These are phyloP conservation scores for Spheniscus mendiculus DNA, from an alignment of 2,113 vertebrate species.

Conservation along the genomic window DNA sequence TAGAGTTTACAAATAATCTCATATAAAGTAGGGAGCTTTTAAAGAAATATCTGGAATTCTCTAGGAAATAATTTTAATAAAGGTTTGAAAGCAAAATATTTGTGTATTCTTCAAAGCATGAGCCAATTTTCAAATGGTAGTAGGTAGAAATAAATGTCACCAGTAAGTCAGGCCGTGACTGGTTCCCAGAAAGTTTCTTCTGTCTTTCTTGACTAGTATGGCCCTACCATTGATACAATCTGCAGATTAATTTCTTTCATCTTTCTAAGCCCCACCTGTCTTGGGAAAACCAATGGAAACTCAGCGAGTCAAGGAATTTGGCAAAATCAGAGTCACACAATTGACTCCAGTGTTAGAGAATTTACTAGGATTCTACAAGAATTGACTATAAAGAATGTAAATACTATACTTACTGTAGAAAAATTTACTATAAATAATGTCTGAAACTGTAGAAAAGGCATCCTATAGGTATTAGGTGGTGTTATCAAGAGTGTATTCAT, in stretches of 20 bases:
- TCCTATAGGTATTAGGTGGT: neutral
- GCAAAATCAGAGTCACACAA: neutral
- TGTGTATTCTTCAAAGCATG: neutral
- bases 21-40: neutral
- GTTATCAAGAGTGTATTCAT: neutral
- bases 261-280: too few species aligned
- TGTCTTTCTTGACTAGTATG: neutral
- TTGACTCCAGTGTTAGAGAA: neutral
- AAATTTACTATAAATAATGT: neutral
- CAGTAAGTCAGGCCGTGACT: neutral
- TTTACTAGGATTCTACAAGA: neutral
- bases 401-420: neutral
- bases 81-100: neutral
- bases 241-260: neutral
- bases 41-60: neutral
- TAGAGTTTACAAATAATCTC: neutral
- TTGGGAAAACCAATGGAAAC: neutral
- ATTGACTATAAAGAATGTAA: neutral
- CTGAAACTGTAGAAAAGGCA: neutral
- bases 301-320: neutral
- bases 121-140: neutral
- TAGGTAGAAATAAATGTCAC: neutral
- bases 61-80: neutral
- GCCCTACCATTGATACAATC: neutral
- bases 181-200: neutral